A percentile compares a stretch with the other conserved stretches of the same genome.
Conservation (phyloP, 2,113 vertebrate species). For the Geococcyx californianus region DNA sequence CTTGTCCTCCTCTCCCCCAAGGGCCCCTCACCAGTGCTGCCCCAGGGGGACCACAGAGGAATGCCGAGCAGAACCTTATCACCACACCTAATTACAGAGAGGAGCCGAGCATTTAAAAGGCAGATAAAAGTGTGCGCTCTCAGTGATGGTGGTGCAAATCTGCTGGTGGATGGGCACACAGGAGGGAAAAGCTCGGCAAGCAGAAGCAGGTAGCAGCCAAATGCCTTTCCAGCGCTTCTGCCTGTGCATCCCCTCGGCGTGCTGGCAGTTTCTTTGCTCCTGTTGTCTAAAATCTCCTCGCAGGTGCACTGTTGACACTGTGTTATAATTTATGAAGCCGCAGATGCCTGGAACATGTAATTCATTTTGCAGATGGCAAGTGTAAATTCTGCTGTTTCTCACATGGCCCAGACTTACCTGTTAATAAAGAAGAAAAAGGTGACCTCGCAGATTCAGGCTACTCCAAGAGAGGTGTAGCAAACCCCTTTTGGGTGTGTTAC, state of each 20-base stretch:
- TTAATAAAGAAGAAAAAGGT: slow-evolving; percentile 25
- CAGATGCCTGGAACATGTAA: slow-evolving; percentile 38
- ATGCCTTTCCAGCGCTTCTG: background rate
- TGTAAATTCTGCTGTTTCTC: slow-evolving; percentile 40
- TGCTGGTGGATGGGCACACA: background rate
- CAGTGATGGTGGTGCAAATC: background rate
- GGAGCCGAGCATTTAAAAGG: background rate
- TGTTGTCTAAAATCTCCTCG: slow-evolving; percentile 39
- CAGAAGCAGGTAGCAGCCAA: background rate
- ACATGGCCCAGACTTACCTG: background rate
- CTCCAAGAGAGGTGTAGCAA: background rate
- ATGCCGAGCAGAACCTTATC: background rate
- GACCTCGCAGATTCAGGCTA: background rate
- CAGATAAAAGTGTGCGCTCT: background rate
- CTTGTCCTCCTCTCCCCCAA: background rate
- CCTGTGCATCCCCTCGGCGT: background rate
- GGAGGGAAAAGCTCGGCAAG: background rate
- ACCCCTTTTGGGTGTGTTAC: background rate
- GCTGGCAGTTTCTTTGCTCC: background rate
- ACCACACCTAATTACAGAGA: background rate
- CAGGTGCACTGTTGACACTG: slow-evolving; percentile 43
- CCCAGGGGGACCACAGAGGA: background rate
- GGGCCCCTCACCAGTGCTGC: background rate
- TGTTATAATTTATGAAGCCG: slow-evolving; percentile 51
- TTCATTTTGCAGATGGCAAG: slow-evolving; percentile 47